Evolutionary conservation across 2,797 vertebrate genomes (phyloP).

Genomic region (Harpagifer antarcticus): DNA sequence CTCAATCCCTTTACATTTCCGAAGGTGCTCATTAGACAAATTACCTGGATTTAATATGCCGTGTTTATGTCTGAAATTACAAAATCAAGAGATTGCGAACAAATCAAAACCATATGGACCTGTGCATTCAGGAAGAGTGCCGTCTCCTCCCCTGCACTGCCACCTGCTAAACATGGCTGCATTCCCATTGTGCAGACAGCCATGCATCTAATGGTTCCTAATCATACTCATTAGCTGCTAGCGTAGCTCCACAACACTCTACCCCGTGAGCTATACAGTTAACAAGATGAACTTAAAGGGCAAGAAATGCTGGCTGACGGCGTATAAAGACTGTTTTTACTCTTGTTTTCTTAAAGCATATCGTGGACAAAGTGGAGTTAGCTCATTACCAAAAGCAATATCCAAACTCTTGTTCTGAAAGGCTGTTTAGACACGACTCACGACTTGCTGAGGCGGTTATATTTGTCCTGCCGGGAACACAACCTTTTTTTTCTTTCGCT

Average conservation of each 20-base stretch:
- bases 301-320: slow-evolving; percentile 14
- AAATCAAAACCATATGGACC: slow-evolving; percentile 79
- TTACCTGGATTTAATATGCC: slow-evolving; percentile 45
- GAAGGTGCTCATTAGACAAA: slow-evolving; percentile 4
- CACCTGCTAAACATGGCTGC: slow-evolving; percentile 85
- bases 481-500: slow-evolving; percentile 13
- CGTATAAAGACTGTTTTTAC: slow-evolving; percentile 22
- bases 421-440: slow-evolving; percentile 21
- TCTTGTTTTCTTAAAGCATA: slow-evolving; percentile 24
- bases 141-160: slow-evolving; percentile 72
- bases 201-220: slow-evolving; percentile 75
- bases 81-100: slow-evolving; percentile 75
- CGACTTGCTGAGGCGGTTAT: slow-evolving; percentile 32
- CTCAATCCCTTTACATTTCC: slow-evolving; percentile 6
- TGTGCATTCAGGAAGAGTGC: slow-evolving; percentile 78
- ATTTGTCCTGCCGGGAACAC: slow-evolving; percentile 32
- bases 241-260: slow-evolving; percentile 56
- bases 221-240: slow-evolving; percentile 80
- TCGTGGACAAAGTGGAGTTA: slow-evolving; percentile 35
- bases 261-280: slow-evolving; percentile 17
- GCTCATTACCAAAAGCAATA: slow-evolving; percentile 44
- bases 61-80: slow-evolving; percentile 35
- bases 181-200: slow-evolving; percentile 80
- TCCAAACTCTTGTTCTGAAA: slow-evolving; percentile 39
- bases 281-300: slow-evolving; percentile 35